Evolutionary conservation across 2,797 vertebrate species (phyloP), one percentile per base, ranked within the genome.

Genomic region (Sphenopsis melanotis): DNA sequence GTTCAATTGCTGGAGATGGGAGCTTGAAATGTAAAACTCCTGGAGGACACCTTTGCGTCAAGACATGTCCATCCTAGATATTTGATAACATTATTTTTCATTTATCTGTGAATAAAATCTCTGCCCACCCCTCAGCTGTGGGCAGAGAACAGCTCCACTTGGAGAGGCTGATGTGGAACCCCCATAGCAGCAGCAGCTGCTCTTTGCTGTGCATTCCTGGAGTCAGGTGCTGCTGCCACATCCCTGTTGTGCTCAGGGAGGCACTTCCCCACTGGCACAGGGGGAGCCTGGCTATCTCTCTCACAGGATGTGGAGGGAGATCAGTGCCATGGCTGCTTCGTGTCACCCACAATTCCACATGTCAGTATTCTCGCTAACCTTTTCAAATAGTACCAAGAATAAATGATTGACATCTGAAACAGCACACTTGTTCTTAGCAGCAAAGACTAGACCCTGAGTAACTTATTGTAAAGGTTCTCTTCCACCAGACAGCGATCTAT

Each of bases 401-500:
- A 78, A 90, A 47, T 70, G 94, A 74, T 75, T 95, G 93, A 93
- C 70, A 7, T 95, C 68, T 89, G 85, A 81, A 97, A 87, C 76
- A 93, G 71, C 66, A 69, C 55, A 71, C 88, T 96, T 90, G 49
- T 86, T 95, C 84, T 86, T 94, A 84, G 59, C 71, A 70, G 93
- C 87, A 68, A 93, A 69, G 76, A 59, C 75, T 92, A 84, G 82
- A 85, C 80, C 85, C 78, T 42, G 93, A 90, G 74, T 68, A 93
- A 92, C 95, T 95, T 87, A 79, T 50, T 92, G 87, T 65, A 52
- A 69, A 92, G 85, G 88, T 94, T 88, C 90, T 63, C 82, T 93
- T 97, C 95, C 92, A 96, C 93, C 89, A 79, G 64, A 92, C 86
- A 96, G 84, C 37, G 15, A 93, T 94, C 95, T 87, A 78, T 77